Percentiles rank a stretch among this genome's conserved stretches.
phyloP scores from a whole-genome alignment of 1,140 invertebrate genomes.

The Brachionus calyciflorus region DNA sequence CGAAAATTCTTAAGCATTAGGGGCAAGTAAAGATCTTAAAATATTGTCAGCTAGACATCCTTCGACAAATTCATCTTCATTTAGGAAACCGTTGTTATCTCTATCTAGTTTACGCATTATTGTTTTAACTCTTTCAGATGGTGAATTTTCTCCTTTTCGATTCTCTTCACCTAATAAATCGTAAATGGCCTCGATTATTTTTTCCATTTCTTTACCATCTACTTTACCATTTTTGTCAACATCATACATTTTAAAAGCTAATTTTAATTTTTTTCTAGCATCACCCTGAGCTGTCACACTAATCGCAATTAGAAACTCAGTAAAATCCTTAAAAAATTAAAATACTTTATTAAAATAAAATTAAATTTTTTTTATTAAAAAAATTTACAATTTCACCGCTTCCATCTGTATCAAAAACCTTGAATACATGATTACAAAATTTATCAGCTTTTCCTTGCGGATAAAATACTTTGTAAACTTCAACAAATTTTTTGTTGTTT shows the following conservation, averaged over 20 bases:
- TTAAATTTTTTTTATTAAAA: too few relatives aligned
- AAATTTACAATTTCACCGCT: slow-evolving; percentile 34
- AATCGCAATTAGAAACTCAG: slow-evolving; percentile 42
- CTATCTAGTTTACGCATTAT: slow-evolving; percentile 30
- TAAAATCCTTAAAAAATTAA: slow-evolving; percentile 35
- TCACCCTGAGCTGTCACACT: slow-evolving; percentile 35
- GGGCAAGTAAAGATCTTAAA: slow-evolving; percentile 2
- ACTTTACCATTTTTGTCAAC: slow-evolving; percentile 33
- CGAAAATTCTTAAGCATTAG: neutral
- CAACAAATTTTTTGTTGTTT: slow-evolving; percentile 46
- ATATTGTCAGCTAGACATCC: slow-evolving; percentile 26
- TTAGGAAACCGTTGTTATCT: slow-evolving; percentile 26
- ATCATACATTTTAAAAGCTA: slow-evolving; percentile 46
- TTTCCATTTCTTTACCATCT: slow-evolving; percentile 46
- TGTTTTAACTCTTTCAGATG: slow-evolving; percentile 10
- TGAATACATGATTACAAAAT: slow-evolving; percentile 46
- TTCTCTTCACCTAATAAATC: slow-evolving; percentile 46
- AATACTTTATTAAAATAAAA: neutral
- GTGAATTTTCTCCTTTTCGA: slow-evolving; percentile 37
- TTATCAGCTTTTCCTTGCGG: slow-evolving; percentile 46
- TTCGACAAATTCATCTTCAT: slow-evolving; percentile 44
- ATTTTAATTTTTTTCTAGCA: slow-evolving; percentile 7
- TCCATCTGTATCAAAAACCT: slow-evolving; percentile 33
- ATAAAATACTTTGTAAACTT: slow-evolving; percentile 44
- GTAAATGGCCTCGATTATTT: slow-evolving; percentile 42